Conservation (phyloP, 2,888 invertebrate species). For the Epirrhoe alternata region DNA sequence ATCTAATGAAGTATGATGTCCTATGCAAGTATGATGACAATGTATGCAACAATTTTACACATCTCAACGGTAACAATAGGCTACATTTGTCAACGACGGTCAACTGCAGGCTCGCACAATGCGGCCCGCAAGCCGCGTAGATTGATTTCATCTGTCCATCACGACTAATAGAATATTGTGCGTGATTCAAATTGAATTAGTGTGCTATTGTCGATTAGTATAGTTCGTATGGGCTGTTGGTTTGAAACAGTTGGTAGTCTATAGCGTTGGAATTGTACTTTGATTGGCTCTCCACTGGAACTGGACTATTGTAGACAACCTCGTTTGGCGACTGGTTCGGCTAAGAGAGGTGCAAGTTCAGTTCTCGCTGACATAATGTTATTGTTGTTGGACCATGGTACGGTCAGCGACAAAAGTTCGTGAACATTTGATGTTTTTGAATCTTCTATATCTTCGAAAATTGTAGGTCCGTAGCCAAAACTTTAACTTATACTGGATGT, state of each 20-base stretch:
- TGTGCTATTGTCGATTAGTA: conserved; percentile 75
- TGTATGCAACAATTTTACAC: conserved; percentile 19
- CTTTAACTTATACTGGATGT: too few relatives aligned
- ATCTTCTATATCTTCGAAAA: too few relatives aligned
- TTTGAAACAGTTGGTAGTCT: conserved; percentile 80
- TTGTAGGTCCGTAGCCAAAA: too few relatives aligned
- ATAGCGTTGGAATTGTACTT: not conserved
- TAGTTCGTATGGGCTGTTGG: conserved; percentile 67
- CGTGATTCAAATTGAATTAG: conserved; percentile 82
- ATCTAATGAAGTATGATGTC: not conserved
- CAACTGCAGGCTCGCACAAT: conserved; percentile 37
- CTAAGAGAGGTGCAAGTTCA: too few relatives aligned
- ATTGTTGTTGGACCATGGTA: too few relatives aligned
- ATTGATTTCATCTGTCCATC: conserved; percentile 84
- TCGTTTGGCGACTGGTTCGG: too few relatives aligned
- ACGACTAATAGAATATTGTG: conserved; percentile 83
- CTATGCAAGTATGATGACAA: not conserved
- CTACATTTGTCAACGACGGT: conserved; percentile 31
- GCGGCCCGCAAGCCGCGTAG: conserved; percentile 47
- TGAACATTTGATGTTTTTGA: too few relatives aligned
- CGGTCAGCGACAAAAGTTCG: too few relatives aligned
- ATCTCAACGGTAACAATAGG: conserved; percentile 13
- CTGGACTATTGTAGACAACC: too few relatives aligned
- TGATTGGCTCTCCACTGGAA: not conserved
- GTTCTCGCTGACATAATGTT: too few relatives aligned